phyloP scores from a whole-genome alignment of 2,113 vertebrate species.

The Herpetotheres cachinnans region DNA sequence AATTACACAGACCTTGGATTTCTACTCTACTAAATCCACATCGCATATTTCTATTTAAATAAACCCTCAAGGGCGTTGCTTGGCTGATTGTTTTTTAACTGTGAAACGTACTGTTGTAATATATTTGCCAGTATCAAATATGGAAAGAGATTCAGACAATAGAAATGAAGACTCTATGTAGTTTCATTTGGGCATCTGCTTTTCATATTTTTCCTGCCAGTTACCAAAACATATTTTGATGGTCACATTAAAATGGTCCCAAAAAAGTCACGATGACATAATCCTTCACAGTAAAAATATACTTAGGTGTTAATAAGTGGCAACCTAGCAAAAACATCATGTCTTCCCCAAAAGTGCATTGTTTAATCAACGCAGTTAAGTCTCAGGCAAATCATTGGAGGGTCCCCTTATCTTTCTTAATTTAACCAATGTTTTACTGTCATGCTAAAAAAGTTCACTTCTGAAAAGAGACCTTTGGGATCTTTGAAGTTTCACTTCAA shows the following conservation, averaged over 20 bases:
- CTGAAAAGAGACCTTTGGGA: not conserved
- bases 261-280: not conserved
- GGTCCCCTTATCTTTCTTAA: not conserved
- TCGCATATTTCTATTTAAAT: constrained; percentile 8
- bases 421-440: not conserved
- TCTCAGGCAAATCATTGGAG: not conserved
- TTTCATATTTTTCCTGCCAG: not conserved
- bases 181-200: not conserved
- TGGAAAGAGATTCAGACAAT: not conserved
- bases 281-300: not conserved
- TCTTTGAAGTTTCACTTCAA: not conserved
- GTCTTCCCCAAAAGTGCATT: not conserved
- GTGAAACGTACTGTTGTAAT: not conserved
- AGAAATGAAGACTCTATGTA: not conserved
- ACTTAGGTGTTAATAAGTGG: not conserved
- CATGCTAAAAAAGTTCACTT: not conserved
- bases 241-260: not conserved
- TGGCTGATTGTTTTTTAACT: not conserved
- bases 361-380: not conserved
- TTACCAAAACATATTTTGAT: not conserved
- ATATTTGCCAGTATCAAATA: not conserved
- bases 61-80: constrained; percentile 1
- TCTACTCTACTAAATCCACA: not conserved
- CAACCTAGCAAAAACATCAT: not conserved
- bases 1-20: constrained; percentile 45